phyloP scores from a whole-genome alignment of 2,113 vertebrate genomes.

The Channa maculata region DNA sequence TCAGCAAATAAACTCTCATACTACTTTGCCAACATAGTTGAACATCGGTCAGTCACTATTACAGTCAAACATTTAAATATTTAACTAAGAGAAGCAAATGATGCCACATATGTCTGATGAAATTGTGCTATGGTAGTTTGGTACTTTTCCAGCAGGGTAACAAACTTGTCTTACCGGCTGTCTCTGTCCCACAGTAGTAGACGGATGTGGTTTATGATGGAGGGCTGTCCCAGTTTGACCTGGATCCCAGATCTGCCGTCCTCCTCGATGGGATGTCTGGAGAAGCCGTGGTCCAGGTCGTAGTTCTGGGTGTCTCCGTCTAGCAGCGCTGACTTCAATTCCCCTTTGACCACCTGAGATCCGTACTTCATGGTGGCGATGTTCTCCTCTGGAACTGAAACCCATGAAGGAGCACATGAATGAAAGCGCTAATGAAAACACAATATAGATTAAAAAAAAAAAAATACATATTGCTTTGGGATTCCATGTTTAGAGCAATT shows the following conservation, averaged over 20 bases:
- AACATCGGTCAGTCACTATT: neutral
- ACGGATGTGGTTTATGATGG: conserved; percentile 96
- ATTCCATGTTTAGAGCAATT: neutral
- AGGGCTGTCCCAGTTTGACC: conserved; percentile 94
- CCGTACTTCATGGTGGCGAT: conserved; percentile 98
- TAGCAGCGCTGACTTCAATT: conserved; percentile 95
- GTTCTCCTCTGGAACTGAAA: conserved; percentile 95
- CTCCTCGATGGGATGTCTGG: conserved; percentile 95
- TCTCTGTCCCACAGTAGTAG: conserved; percentile 97
- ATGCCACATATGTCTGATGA: neutral
- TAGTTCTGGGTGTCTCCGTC: conserved; percentile 99
- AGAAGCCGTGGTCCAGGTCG: conserved; percentile 98
- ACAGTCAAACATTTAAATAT: neutral
- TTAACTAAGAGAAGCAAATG: too few relatives aligned
- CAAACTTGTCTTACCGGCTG: conserved; percentile 84
- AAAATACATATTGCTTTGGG: too few relatives aligned
- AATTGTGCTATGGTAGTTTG: neutral
- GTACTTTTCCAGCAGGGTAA: neutral
- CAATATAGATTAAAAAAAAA: too few relatives aligned
- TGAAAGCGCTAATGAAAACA: neutral
- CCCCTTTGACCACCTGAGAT: conserved; percentile 96
- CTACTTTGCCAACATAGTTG: too few relatives aligned
- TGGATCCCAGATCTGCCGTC: conserved; percentile 94
- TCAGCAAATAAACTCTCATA: too few relatives aligned
- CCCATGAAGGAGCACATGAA: neutral